Base-by-base conservation (phyloP, 1,140 invertebrate species). In the Choristoneura fumiferana region DNA sequence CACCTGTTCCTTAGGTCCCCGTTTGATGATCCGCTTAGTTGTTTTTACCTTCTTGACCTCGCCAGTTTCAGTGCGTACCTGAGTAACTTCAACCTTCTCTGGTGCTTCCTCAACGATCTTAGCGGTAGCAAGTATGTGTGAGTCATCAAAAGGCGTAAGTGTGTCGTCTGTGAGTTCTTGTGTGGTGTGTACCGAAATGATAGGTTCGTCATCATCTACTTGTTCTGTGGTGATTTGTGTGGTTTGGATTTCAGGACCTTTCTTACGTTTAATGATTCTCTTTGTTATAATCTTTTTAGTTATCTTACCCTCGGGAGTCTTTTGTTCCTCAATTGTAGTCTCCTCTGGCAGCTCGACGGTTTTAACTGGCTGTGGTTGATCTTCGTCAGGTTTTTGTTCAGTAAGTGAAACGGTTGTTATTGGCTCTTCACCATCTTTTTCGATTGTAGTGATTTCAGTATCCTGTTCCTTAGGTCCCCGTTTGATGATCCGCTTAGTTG, bases 71-170 rank as follows among this genome's bases (percentile, higher is more conserved):
- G 83, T 79, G 12, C 69, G 72, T 12, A 84, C 78, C 58, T 91
- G 82, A 5, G 87, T 80, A 0, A 89, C 68, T 2, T 75, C 79
- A 3, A 85, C 76, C 59, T 89, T 78, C 73, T 90, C 78, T 8
- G 77, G 77, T 35, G 80, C 54, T 64, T 84, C 78, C 61, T 77
- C 49, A 12, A 76, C 52, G 8, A 63, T 5, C n/a, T 13, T 60
- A 2, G 70, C 53, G 63, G 79, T 78, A 58, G 69, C 66, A 5
- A 77, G 76, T 59, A 72, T 34, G 35, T 10, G 5, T 18, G 4
- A 18, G 15, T 49, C 15, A 3, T 39, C 37, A 13, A 39, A 39
- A 2, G 37, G 37, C 5, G 37, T 39, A 8, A 39, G 4, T 39
- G 37, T 13, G n/a, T 39, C 8, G 12, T 39, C 54, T 38, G 54